Evolutionary conservation across 1,140 invertebrate species (phyloP).

Genomic region (Drosophila willistoni): DNA sequence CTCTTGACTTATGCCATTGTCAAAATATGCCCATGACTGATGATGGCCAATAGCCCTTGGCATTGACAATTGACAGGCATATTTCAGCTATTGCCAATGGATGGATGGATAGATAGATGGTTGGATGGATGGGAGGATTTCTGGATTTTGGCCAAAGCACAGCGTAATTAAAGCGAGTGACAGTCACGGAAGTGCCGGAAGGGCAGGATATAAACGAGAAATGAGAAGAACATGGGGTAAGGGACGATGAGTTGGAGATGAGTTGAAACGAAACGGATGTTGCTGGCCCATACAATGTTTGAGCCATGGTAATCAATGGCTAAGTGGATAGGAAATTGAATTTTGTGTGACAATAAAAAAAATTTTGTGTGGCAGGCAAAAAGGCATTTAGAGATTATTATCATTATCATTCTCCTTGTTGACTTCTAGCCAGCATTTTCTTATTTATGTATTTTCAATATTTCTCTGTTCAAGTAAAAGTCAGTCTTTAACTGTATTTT

Average conservation of each 20-base stretch:
- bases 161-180: conserved; percentile 73
- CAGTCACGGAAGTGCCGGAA: conserved; percentile 62
- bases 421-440: not conserved
- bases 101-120: not conserved
- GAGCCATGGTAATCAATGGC: conserved; percentile 65
- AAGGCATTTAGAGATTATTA: not conserved
- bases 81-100: conserved; percentile 59
- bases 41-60: conserved; percentile 47
- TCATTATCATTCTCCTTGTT: not conserved
- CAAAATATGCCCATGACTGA: conserved; percentile 77
- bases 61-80: conserved; percentile 49
- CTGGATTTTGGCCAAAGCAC: conserved; percentile 50
- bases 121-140: conserved; percentile 57
- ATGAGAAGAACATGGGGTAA: conserved; percentile 6
- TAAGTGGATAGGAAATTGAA: conserved; percentile 75
- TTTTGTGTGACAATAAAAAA: conserved; percentile 41
- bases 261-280: conserved; percentile 37
- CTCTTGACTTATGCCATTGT: conserved; percentile 73
- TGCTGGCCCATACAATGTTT: conserved; percentile 30
- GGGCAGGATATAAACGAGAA: conserved; percentile 39
- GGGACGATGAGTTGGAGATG: conserved; percentile 4
- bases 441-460: not conserved
- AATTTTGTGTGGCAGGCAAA: not conserved
- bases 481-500: not conserved
- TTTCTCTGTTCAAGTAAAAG: not conserved